Conservation (phyloP, 2,888 invertebrate species). For the Yponomeuta sedellus region DNA sequence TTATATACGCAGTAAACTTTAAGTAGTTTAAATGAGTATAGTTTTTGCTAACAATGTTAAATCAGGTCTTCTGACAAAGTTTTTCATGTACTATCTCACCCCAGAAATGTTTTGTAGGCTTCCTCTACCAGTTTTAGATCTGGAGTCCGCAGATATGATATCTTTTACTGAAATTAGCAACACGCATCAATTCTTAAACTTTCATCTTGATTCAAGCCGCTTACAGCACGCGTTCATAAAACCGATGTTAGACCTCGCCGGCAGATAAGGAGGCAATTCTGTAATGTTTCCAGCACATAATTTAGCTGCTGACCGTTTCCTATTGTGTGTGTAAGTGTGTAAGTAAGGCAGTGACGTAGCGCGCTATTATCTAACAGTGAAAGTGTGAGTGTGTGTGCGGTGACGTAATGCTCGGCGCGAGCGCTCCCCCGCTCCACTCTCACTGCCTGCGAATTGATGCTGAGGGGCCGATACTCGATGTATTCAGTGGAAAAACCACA, state of each 20-base stretch:
- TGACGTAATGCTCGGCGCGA: slow-evolving; percentile 58
- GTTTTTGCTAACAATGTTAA: too few species aligned
- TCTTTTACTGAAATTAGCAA: background rate
- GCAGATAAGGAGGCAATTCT: background rate
- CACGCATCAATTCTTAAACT: background rate
- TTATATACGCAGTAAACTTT: too few species aligned
- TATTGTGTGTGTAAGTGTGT: slow-evolving; percentile 65
- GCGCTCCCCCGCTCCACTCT: slow-evolving; percentile 24
- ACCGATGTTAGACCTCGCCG: background rate
- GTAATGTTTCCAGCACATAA: slow-evolving; percentile 24
- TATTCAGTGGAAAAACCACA: background rate
- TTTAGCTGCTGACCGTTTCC: slow-evolving; percentile 49
- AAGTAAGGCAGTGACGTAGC: slow-evolving; percentile 67
- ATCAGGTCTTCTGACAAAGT: too few species aligned
- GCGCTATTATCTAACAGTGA: slow-evolving; percentile 71
- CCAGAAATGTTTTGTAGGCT: background rate
- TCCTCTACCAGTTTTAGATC: background rate
- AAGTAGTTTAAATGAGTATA: too few species aligned
- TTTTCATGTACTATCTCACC: too few species aligned
- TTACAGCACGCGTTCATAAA: background rate
- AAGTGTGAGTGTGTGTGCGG: slow-evolving; percentile 68
- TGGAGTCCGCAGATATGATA: background rate
- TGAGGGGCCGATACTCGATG: background rate
- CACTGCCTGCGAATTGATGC: slow-evolving; percentile 12
- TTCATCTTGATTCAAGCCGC: background rate